Evolutionary conservation across 2,888 invertebrate species (phyloP), one percentile per base, ranked within the genome.

Genomic region (Caprella mutica): DNA sequence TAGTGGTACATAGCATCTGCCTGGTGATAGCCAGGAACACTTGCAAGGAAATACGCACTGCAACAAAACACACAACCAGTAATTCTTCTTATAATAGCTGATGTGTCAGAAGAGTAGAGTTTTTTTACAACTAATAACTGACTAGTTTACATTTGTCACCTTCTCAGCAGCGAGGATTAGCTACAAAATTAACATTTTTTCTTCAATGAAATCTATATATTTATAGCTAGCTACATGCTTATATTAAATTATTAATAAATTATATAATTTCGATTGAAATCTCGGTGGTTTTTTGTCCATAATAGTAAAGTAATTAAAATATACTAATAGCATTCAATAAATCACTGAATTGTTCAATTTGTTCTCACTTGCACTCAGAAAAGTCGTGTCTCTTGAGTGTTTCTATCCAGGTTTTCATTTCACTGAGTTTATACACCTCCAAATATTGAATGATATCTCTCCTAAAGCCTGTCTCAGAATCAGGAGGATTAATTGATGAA

Each of bases 401-500:
- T 2, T 82, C 79, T 19, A 85, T 77, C 83, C 92, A 93, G 0
- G 78, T 79, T 2, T 81, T 76, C 6, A 93, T 71, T 46, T 78
- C 77, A 0, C 81, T 75, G 44, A 81, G 71, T 56, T 82, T 80
- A 71, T 94, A 96, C 52, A 81, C 78, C 12, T 77, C 73, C 12
- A 96, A 72, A 71, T 94, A 96, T 1, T 80, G 75, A 42, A 88
- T 72, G 0, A 96, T 74, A 67, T 83, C 82, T 23, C 76, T 76
- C 71, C 90, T 89, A 73, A 96, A 96, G 61, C 78, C 75, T 0
- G 94, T 94, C 0, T 80, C 78, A 23, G 91, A 88, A 61, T 93
- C 92, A 58, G 21, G 14, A 58, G 24, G 38, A 39, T 33, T 19
- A 27, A 21, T 30, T 48, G 44, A 12, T 39, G 40, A 29, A 39